Evolutionary conservation across 2,113 vertebrate genomes (phyloP).

Genomic region (Danionella cerebrum): DNA sequence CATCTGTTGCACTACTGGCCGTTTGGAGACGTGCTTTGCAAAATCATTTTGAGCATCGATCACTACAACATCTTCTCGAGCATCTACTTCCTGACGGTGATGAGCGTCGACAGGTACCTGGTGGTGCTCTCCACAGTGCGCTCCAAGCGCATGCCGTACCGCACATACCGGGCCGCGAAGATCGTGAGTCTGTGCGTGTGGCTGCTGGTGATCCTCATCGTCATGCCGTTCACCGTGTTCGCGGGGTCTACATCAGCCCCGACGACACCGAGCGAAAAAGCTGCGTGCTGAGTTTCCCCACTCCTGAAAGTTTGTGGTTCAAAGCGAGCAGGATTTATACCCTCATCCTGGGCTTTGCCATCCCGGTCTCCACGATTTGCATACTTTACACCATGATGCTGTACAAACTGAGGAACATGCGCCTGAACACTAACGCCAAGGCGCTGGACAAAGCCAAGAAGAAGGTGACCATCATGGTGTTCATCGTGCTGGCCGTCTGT

Average conservation of each 20-base stretch:
- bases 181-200: constrained; percentile 79
- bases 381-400: constrained; percentile 80
- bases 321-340: constrained; percentile 82
- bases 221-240: constrained; percentile 78
- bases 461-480: constrained; percentile 84
- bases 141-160: constrained; percentile 73
- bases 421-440: constrained; percentile 75
- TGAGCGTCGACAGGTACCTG: constrained; percentile 83
- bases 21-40: constrained; percentile 81
- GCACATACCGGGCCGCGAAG: constrained; percentile 73
- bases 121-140: constrained; percentile 75
- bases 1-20: constrained; percentile 83
- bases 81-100: constrained; percentile 83
- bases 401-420: constrained; percentile 75
- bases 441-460: constrained; percentile 84
- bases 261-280: constrained; percentile 67
- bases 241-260: constrained; percentile 67
- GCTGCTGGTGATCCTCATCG: constrained; percentile 76
- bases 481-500: constrained; percentile 78
- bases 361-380: constrained; percentile 81
- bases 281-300: constrained; percentile 82
- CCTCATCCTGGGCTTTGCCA: constrained; percentile 77
- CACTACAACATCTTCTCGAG: constrained; percentile 91
- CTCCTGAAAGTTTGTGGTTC: constrained; percentile 77
- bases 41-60: constrained; percentile 79